phyloP scores from a whole-genome alignment of 2,888 invertebrate genomes.

The Pristionchus japonicus region DNA sequence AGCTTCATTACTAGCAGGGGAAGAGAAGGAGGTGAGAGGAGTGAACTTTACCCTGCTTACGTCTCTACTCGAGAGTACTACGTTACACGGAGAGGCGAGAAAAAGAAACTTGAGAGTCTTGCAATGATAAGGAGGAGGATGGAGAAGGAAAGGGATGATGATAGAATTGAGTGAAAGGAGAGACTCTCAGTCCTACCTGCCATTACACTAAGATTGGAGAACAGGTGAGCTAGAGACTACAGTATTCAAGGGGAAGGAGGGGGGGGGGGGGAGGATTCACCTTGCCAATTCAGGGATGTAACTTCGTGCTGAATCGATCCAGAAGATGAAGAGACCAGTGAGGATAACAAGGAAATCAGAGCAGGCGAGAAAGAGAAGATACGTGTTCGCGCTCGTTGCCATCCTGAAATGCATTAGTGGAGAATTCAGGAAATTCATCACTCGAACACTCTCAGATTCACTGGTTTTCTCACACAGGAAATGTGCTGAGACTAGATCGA shows the following conservation, averaged over 20 bases:
- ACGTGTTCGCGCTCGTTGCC: conserved; percentile 72
- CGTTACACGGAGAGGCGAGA: conserved; percentile 14
- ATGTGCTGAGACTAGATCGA: background rate
- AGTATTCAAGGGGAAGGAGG: background rate
- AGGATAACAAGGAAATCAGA: conserved; percentile 74
- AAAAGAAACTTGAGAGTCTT: background rate
- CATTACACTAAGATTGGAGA: background rate
- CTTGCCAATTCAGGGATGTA: conserved; percentile 45
- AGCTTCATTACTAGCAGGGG: background rate
- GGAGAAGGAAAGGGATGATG: background rate
- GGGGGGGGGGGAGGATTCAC: background rate
- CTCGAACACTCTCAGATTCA: background rate
- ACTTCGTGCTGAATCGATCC: conserved; percentile 65
- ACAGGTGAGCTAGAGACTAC: background rate
- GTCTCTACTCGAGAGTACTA: conserved; percentile 2
- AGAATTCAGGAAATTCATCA: background rate
- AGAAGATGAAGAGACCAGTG: conserved; percentile 75
- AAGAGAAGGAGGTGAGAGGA: background rate
- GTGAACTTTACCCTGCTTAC: background rate
- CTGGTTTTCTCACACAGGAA: background rate
- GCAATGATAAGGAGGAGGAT: conserved; percentile 26
- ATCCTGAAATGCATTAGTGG: conserved; percentile 53
- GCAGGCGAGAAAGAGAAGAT: conserved; percentile 72
- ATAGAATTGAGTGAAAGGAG: conserved; percentile 3
- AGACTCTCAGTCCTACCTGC: background rate